A percentile compares a stretch with the other conserved stretches of the same genome.
These are phyloP conservation scores for Cyprinella venusta DNA, from an alignment of 2,797 vertebrate genomes.

Conservation along the genomic window DNA sequence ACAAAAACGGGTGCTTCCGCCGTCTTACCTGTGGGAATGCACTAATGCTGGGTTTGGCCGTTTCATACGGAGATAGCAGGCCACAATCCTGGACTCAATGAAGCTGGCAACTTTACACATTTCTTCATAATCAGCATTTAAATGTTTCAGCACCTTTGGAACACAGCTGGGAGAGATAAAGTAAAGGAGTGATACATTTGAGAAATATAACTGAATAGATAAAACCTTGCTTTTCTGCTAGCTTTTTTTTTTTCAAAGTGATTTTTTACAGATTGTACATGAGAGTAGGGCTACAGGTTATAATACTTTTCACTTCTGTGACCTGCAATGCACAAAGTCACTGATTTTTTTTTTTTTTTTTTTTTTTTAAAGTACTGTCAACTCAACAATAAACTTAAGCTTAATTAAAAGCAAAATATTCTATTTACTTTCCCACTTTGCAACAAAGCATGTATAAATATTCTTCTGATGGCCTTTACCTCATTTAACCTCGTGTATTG, in stretches of 20 bases:
- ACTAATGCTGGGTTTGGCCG: conserved; percentile 73
- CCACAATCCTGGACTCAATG: conserved; percentile 76
- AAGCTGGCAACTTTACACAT: conserved; percentile 74
- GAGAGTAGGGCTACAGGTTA: not conserved
- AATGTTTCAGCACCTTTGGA: conserved; percentile 70
- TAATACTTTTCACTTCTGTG: not conserved
- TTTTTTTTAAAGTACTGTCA: not conserved
- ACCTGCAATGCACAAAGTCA: not conserved
- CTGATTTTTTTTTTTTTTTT: not conserved
- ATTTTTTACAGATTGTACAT: not conserved
- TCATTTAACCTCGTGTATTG: not conserved
- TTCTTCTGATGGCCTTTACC: not conserved
- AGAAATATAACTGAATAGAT: not conserved
- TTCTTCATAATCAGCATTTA: conserved; percentile 69
- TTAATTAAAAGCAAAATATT: conserved; percentile 20
- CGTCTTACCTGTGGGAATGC: conserved; percentile 65
- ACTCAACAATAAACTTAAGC: not conserved
- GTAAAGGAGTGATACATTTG: not conserved
- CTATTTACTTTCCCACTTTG: not conserved
- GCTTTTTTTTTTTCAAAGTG: not conserved
- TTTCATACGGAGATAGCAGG: conserved; percentile 73
- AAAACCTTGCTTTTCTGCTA: not conserved
- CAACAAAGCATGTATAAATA: not conserved
- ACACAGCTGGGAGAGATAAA: conserved; percentile 67
- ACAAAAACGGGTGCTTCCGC: too few species aligned